phyloP scores from a whole-genome alignment of 2,797 vertebrate species.

The Phyllotis vaccarum region DNA sequence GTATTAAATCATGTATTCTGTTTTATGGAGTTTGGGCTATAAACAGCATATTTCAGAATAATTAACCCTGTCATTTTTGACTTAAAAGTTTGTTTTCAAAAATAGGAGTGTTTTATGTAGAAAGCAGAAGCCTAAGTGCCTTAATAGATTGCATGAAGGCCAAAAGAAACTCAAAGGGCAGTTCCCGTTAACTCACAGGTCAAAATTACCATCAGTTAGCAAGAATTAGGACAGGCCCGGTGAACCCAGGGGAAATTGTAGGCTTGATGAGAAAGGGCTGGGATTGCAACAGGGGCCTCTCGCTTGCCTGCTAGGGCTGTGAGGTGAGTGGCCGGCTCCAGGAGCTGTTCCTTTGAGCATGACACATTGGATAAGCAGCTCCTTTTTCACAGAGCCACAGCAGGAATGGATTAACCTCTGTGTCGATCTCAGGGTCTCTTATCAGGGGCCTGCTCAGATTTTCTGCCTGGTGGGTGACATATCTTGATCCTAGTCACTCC shows the following conservation, averaged over 20 bases:
- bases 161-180: conserved; percentile 76
- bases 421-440: background rate
- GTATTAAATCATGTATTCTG: conserved; percentile 85
- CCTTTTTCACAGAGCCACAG: conserved; percentile 56
- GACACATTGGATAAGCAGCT: conserved; percentile 67
- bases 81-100: conserved; percentile 82
- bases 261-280: conserved; percentile 64
- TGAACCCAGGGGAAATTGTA: conserved; percentile 71
- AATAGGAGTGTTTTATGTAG: conserved; percentile 69
- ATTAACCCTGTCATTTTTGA: conserved; percentile 84
- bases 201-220: conserved; percentile 80
- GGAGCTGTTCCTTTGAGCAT: conserved; percentile 49
- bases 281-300: conserved; percentile 65
- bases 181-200: conserved; percentile 80
- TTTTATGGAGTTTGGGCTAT: conserved; percentile 83
- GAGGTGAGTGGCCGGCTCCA: conserved; percentile 41
- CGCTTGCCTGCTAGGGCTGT: background rate
- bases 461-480: conserved; percentile 56
- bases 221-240: conserved; percentile 75
- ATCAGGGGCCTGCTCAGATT: conserved; percentile 66
- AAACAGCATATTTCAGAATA: conserved; percentile 85
- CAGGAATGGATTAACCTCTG: conserved; percentile 64
- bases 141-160: conserved; percentile 75
- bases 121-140: conserved; percentile 75
- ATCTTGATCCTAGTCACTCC: conserved; percentile 26